A percentile compares a stretch with the other conserved stretches of the same genome.
phyloP scores from a whole-genome alignment of 1,140 invertebrate genomes.

The Papilio polyxenes region DNA sequence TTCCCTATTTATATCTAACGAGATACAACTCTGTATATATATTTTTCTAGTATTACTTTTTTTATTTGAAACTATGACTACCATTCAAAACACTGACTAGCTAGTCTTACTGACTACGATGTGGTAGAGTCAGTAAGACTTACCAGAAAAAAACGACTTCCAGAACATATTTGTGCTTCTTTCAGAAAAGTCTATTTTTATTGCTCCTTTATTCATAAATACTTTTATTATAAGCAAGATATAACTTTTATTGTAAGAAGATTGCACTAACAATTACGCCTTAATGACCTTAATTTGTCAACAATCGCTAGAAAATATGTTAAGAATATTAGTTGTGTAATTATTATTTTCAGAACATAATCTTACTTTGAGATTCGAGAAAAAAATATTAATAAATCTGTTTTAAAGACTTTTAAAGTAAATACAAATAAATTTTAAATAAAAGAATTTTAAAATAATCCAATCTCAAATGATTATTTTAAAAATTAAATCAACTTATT shows the following conservation, averaged over 20 bases:
- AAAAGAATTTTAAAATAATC: too few species aligned
- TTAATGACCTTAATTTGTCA: neutral
- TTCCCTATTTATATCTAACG: slow-evolving; percentile 27
- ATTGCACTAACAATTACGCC: too few species aligned
- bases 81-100: neutral
- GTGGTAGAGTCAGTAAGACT: neutral
- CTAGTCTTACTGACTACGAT: neutral
- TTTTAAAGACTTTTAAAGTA: too few species aligned
- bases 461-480: neutral
- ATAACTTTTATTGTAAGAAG: too few species aligned
- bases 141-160: too few species aligned
- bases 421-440: too few species aligned
- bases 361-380: too few species aligned
- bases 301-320: neutral
- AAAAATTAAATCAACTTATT: neutral
- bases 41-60: neutral
- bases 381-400: neutral
- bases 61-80: neutral
- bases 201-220: too few species aligned
- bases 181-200: neutral
- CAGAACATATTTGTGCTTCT: neutral
- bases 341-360: neutral
- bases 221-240: too few species aligned
- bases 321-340: neutral
- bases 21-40: neutral